These are phyloP conservation scores for Marmota monax DNA, from an alignment of 2,113 vertebrate genomes.

Conservation along the genomic window DNA sequence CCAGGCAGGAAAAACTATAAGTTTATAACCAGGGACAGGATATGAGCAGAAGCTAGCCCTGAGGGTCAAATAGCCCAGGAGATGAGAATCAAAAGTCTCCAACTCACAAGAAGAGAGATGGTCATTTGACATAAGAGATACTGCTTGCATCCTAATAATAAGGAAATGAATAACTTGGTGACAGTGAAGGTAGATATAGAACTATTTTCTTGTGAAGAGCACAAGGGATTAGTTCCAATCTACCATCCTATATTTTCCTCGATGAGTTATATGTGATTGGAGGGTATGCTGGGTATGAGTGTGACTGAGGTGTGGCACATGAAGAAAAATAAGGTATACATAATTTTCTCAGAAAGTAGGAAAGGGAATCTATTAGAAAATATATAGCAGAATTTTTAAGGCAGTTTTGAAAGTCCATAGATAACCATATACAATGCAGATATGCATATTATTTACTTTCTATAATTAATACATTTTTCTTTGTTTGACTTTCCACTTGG, in stretches of 20 bases:
- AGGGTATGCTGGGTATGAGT: background rate
- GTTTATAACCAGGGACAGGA: background rate
- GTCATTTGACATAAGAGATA: background rate
- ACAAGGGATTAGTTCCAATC: background rate
- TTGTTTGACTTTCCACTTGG: slow-evolving; percentile 63
- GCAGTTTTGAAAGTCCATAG: background rate
- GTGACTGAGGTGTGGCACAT: background rate
- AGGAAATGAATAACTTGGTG: background rate
- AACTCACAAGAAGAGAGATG: background rate
- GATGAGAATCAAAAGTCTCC: background rate
- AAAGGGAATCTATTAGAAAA: slow-evolving; percentile 8
- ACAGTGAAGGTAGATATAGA: background rate
- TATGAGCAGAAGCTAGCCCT: background rate
- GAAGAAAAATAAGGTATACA: background rate
- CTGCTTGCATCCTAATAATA: background rate
- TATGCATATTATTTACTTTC: slow-evolving; percentile 47
- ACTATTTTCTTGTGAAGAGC: background rate
- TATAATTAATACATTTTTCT: slow-evolving; percentile 58
- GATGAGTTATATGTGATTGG: background rate
- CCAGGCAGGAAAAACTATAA: background rate
- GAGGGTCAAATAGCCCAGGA: background rate
- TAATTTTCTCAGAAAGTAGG: background rate
- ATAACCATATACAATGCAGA: slow-evolving; percentile 5
- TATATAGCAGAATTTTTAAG: background rate
- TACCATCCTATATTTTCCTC: background rate